These are phyloP conservation scores for Mercenaria mercenaria DNA, from an alignment of 1,140 invertebrate genomes.

Conservation along the genomic window DNA sequence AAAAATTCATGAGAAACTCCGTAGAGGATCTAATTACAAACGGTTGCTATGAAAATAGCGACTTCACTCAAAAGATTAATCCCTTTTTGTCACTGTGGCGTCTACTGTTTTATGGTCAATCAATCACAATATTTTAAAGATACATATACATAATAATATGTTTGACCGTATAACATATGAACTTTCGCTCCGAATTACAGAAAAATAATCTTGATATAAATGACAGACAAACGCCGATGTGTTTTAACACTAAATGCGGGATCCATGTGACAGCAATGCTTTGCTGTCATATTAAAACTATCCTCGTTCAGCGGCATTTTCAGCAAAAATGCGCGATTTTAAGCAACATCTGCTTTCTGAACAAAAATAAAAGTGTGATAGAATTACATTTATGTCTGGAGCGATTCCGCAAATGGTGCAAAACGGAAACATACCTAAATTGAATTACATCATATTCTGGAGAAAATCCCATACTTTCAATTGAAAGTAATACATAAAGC, in stretches of 20 bases:
- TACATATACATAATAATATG: too few relatives aligned
- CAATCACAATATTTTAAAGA: not conserved
- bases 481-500: constrained; percentile 9
- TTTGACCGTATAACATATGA: too few relatives aligned
- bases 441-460: constrained; percentile 13
- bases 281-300: too few relatives aligned
- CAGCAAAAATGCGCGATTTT: too few relatives aligned
- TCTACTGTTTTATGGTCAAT: not conserved
- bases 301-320: too few relatives aligned
- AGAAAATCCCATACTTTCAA: not conserved
- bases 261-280: too few relatives aligned
- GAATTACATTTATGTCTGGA: too few relatives aligned
- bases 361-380: not conserved
- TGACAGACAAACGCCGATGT: too few relatives aligned
- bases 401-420: not conserved
- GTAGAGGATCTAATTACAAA: not conserved
- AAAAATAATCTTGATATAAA: too few relatives aligned
- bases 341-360: not conserved
- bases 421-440: not conserved
- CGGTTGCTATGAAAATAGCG: not conserved
- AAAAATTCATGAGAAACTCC: constrained; percentile 10
- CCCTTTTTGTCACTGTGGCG: not conserved
- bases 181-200: too few relatives aligned
- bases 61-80: constrained; percentile 6
- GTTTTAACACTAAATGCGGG: too few relatives aligned